Conservation (phyloP, 2,797 vertebrate species). For the Emys orbicularis region DNA sequence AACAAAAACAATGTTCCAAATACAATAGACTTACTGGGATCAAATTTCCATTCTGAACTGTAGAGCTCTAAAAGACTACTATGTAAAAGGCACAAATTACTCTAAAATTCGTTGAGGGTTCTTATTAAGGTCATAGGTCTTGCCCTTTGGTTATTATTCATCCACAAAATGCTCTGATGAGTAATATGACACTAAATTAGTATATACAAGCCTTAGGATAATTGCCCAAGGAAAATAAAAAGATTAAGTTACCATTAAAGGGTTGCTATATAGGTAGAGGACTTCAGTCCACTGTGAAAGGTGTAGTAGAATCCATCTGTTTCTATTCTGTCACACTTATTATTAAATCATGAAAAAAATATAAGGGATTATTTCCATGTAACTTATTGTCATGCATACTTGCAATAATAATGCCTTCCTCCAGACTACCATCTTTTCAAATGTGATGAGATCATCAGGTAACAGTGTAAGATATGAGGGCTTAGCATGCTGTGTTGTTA, state of each 20-base stretch:
- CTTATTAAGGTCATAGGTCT: constrained; percentile 86
- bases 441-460: constrained; percentile 86
- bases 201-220: constrained; percentile 81
- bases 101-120: constrained; percentile 82
- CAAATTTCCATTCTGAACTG: constrained; percentile 83
- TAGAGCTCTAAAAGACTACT: constrained; percentile 75
- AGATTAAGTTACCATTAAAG: constrained; percentile 83
- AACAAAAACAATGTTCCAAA: constrained; percentile 85
- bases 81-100: constrained; percentile 77
- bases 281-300: constrained; percentile 71
- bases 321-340: constrained; percentile 75
- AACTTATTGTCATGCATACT: constrained; percentile 79
- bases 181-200: constrained; percentile 85
- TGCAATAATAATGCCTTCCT: constrained; percentile 79
- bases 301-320: constrained; percentile 71
- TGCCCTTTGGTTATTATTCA: constrained; percentile 85
- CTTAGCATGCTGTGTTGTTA: constrained; percentile 83
- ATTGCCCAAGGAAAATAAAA: constrained; percentile 82
- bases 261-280: constrained; percentile 78
- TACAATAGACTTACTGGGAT: constrained; percentile 86
- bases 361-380: constrained; percentile 74
- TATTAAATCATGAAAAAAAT: constrained; percentile 78
- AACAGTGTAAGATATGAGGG: constrained; percentile 83
- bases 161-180: constrained; percentile 85
- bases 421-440: constrained; percentile 81